phyloP scores from a whole-genome alignment of 2,888 invertebrate species.

The Cryptocephalus primarius region DNA sequence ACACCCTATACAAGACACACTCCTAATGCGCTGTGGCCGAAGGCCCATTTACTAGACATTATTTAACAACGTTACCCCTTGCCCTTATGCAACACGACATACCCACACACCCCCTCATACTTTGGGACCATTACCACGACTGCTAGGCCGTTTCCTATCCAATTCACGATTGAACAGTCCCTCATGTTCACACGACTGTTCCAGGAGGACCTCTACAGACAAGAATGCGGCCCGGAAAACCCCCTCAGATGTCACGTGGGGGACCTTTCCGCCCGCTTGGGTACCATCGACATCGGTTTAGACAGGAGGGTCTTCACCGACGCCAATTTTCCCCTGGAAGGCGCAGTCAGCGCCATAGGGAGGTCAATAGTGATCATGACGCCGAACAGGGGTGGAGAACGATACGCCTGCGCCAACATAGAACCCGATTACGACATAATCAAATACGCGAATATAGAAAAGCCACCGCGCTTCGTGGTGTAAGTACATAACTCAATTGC shows the following conservation, averaged over 20 bases:
- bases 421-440: slow-evolving; percentile 84
- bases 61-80: too few relatives aligned
- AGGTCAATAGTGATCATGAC: slow-evolving; percentile 77
- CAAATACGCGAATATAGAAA: slow-evolving; percentile 78
- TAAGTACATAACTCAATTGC: slow-evolving; percentile 38
- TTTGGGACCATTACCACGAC: too few relatives aligned
- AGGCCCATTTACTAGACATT: too few relatives aligned
- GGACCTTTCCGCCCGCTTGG: slow-evolving; percentile 75
- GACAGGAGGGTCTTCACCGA: slow-evolving; percentile 70
- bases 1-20: too few relatives aligned
- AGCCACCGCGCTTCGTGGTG: slow-evolving; percentile 81
- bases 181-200: slow-evolving; percentile 3
- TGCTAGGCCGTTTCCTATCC: too few relatives aligned
- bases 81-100: too few relatives aligned
- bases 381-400: slow-evolving; percentile 55
- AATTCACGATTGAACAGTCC: too few relatives aligned
- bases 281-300: slow-evolving; percentile 71
- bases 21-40: too few relatives aligned
- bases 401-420: slow-evolving; percentile 85
- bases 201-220: slow-evolving; percentile 70
- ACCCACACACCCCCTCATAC: too few relatives aligned
- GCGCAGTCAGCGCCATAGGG: slow-evolving; percentile 65
- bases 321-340: slow-evolving; percentile 78
- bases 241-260: slow-evolving; percentile 87
- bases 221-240: slow-evolving; percentile 81